These are phyloP conservation scores for Pseudorhombus dupliciocellatus DNA, from an alignment of 2,113 vertebrate species.

Conservation along the genomic window DNA sequence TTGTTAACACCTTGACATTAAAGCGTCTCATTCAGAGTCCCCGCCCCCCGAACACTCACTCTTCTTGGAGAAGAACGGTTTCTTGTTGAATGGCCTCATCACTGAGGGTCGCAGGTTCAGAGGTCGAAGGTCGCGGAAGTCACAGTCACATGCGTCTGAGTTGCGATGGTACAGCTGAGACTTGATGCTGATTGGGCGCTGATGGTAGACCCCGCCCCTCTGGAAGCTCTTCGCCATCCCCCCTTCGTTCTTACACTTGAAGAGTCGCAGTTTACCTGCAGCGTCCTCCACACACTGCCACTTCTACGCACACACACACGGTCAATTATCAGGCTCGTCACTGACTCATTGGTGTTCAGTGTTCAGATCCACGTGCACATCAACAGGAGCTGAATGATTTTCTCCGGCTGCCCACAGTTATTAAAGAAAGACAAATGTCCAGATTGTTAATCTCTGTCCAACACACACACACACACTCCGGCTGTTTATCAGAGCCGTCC, in stretches of 20 bases:
- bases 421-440: slow-evolving; percentile 30
- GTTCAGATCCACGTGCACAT: too few relatives aligned
- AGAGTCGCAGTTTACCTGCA: slow-evolving; percentile 89
- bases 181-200: slow-evolving; percentile 83
- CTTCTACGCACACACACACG: slow-evolving; percentile 80
- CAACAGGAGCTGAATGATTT: slow-evolving; percentile 20
- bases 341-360: too few relatives aligned
- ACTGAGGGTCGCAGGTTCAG: slow-evolving; percentile 25
- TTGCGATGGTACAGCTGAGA: slow-evolving; percentile 81
- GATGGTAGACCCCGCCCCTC: slow-evolving; percentile 63
- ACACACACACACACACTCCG: slow-evolving; percentile 19
- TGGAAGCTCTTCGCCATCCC: slow-evolving; percentile 27
- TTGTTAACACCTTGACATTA: too few relatives aligned
- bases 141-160: slow-evolving; percentile 83
- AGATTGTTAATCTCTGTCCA: slow-evolving; percentile 26
- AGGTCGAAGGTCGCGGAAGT: slow-evolving; percentile 68
- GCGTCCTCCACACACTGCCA: slow-evolving; percentile 97
- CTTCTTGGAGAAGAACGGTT: slow-evolving; percentile 89
- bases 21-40: too few relatives aligned
- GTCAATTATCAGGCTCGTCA: too few relatives aligned
- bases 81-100: slow-evolving; percentile 79
- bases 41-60: slow-evolving; percentile 79
- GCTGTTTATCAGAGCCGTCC: slow-evolving; percentile 37
- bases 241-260: slow-evolving; percentile 88
- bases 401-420: neutral